Conservation (phyloP, 2,113 vertebrate genomes). For the Halichoeres trimaculatus region DNA sequence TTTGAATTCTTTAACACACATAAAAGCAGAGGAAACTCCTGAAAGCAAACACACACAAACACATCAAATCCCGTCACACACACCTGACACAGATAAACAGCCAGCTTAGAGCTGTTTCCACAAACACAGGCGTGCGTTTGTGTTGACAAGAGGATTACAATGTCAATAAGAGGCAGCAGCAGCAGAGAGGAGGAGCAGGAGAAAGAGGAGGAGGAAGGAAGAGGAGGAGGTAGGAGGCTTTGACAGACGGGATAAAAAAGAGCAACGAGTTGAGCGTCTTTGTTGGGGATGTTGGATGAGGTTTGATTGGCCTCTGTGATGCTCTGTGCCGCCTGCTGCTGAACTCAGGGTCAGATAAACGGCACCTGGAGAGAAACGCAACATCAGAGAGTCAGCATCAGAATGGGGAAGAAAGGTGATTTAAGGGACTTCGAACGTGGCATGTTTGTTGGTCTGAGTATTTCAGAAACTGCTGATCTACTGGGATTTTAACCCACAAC, state of each 20-base stretch:
- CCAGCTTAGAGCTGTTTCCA: slow-evolving; percentile 37
- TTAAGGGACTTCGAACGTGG: no score
- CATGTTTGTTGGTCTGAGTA: no score
- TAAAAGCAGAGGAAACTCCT: background rate
- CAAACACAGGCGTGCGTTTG: slow-evolving; percentile 39
- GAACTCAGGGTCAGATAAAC: no score
- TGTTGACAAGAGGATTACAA: slow-evolving; percentile 65
- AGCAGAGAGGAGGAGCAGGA: slow-evolving; percentile 15
- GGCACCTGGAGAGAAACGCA: no score
- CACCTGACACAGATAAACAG: slow-evolving; percentile 23
- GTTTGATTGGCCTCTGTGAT: no score
- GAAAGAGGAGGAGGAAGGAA: slow-evolving; percentile 6
- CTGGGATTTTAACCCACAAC: no score
- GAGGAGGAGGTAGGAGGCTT: background rate
- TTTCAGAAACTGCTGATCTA: no score
- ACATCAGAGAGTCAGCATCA: no score
- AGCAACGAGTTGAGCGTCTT: slow-evolving; percentile 5
- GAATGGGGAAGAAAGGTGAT: no score
- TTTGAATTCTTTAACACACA: slow-evolving; percentile 5
- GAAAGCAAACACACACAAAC: slow-evolving; percentile 5
- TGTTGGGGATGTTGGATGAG: background rate
- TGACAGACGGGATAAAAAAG: slow-evolving; percentile 8
- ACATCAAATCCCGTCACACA: no score
- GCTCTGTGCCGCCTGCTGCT: no score
- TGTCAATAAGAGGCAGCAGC: slow-evolving; percentile 45